A percentile compares a stretch with the other conserved stretches of the same genome.
These are phyloP conservation scores for Sabatieria punctata DNA, from an alignment of 2,888 invertebrate genomes.

Conservation along the genomic window DNA sequence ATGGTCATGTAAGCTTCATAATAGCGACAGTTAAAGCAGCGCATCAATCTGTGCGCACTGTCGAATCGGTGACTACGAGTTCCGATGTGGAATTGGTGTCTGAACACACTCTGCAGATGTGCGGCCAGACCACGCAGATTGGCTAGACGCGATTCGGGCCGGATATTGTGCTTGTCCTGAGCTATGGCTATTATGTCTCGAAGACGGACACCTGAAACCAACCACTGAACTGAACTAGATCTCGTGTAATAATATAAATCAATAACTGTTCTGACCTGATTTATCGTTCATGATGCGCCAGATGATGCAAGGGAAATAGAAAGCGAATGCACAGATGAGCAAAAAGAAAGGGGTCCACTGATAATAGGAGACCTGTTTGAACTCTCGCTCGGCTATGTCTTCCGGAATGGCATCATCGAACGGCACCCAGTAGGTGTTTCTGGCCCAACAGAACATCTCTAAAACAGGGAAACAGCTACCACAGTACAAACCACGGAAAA, in stretches of 20 bases:
- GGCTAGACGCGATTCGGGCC: slow-evolving; percentile 14
- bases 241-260: too few species aligned
- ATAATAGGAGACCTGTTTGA: slow-evolving; percentile 20
- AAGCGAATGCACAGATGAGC: slow-evolving; percentile 30
- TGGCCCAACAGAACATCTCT: slow-evolving; percentile 25
- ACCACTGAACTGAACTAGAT: neutral
- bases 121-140: slow-evolving; percentile 20
- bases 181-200: slow-evolving; percentile 28
- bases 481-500: too few species aligned
- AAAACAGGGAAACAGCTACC: slow-evolving; percentile 22
- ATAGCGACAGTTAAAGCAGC: slow-evolving; percentile 25
- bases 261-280: slow-evolving; percentile 13
- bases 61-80: too few species aligned
- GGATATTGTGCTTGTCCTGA: slow-evolving; percentile 25
- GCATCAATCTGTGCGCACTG: slow-evolving; percentile 15
- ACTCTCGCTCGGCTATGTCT: slow-evolving; percentile 14
- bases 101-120: slow-evolving; percentile 26
- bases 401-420: slow-evolving; percentile 24
- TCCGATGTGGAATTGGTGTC: slow-evolving; percentile 13
- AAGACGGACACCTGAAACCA: slow-evolving; percentile 20
- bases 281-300: slow-evolving; percentile 26
- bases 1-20: slow-evolving; percentile 27
- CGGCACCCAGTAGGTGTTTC: slow-evolving; percentile 28
- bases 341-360: slow-evolving; percentile 29
- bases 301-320: slow-evolving; percentile 30